Percentiles rank a stretch among this genome's conserved stretches.
Evolutionary conservation across 2,888 invertebrate genomes (phyloP).

Genomic region (Drosophila pegasa): DNA sequence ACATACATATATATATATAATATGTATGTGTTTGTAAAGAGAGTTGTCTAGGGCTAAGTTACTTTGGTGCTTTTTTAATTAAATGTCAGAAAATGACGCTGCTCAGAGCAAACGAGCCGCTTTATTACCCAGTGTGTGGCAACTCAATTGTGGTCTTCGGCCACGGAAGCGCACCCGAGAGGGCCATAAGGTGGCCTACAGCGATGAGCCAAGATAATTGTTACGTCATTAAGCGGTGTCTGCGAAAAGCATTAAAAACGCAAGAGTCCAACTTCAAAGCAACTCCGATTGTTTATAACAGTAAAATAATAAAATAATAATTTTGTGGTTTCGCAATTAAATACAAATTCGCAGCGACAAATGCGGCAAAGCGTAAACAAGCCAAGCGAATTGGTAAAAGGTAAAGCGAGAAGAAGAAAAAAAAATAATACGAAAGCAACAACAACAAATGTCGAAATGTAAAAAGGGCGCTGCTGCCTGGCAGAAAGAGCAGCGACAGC

Average conservation of each 20-base stretch:
- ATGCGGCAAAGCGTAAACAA: constrained; percentile 79
- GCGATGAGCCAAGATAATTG: constrained; percentile 73
- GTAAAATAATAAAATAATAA: constrained; percentile 38
- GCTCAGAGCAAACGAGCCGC: constrained; percentile 43
- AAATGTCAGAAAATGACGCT: constrained; percentile 55
- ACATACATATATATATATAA: neutral
- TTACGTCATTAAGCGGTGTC: constrained; percentile 76
- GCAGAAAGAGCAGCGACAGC: constrained; percentile 20
- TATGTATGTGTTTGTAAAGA: constrained; percentile 5
- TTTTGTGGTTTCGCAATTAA: constrained; percentile 66
- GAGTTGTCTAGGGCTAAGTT: constrained; percentile 29
- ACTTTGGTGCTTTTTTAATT: constrained; percentile 57
- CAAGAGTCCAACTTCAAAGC: constrained; percentile 36
- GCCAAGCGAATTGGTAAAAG: constrained; percentile 43
- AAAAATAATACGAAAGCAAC: constrained; percentile 29
- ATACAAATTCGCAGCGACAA: constrained; percentile 74
- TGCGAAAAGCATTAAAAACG: constrained; percentile 36
- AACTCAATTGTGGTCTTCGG: constrained; percentile 71
- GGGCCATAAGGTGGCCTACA: constrained; percentile 69
- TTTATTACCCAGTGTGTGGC: constrained; percentile 48
- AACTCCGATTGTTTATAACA: constrained; percentile 36
- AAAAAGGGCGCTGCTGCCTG: constrained; percentile 61
- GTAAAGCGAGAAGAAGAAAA: constrained; percentile 37
- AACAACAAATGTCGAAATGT: constrained; percentile 34
- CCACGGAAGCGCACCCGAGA: constrained; percentile 72